Conservation (phyloP, 2,888 invertebrate species). For the Leptarthrus brevirostris region DNA sequence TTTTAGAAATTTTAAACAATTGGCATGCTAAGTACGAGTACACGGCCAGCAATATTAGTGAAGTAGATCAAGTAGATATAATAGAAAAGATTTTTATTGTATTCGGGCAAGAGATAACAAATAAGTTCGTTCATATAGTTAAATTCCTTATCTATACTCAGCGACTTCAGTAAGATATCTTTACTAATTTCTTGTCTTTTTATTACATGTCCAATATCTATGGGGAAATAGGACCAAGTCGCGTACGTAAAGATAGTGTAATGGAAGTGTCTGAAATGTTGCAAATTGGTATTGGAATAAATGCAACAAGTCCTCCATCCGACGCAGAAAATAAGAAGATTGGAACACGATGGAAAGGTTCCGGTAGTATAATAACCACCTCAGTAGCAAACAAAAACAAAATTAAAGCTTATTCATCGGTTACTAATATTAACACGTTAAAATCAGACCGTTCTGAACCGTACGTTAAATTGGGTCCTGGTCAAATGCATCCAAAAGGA, state of each 20-base stretch:
- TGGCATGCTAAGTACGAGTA: too few relatives aligned
- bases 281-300: conserved; percentile 66
- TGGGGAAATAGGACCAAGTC: conserved; percentile 66
- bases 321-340: conserved; percentile 67
- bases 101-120: too few relatives aligned
- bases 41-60: too few relatives aligned
- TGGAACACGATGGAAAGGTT: conserved; percentile 65
- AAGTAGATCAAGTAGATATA: too few relatives aligned
- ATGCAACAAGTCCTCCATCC: conserved; percentile 71
- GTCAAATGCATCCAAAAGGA: conserved; percentile 83
- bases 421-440: conserved; percentile 62
- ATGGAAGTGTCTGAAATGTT: conserved; percentile 69
- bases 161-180: too few relatives aligned
- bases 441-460: conserved; percentile 54
- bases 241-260: conserved; percentile 71
- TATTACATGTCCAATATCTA: conserved; percentile 15
- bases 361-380: conserved; percentile 56
- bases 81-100: too few relatives aligned
- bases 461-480: conserved; percentile 75
- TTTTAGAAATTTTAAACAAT: too few relatives aligned
- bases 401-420: conserved; percentile 57
- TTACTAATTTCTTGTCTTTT: conserved; percentile 15
- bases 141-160: too few relatives aligned
- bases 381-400: conserved; percentile 19
- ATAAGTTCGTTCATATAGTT: too few relatives aligned